phyloP scores from a whole-genome alignment of 2,113 vertebrate genomes.

The Mola mola region DNA sequence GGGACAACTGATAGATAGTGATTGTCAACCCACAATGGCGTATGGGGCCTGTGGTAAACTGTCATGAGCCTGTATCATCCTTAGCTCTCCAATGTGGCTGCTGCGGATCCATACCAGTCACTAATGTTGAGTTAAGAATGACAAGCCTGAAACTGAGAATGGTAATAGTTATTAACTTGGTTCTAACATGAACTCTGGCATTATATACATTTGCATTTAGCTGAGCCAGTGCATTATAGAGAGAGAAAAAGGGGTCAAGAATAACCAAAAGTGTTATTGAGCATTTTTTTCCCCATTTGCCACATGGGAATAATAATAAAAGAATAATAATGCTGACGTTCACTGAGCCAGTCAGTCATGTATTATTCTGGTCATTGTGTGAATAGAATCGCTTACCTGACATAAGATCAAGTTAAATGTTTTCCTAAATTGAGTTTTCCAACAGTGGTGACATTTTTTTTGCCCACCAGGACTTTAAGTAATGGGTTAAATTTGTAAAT shows the following conservation, averaged over 20 bases:
- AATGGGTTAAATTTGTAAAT: no score
- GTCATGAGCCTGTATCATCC: conserved; percentile 39
- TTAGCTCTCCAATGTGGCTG: conserved; percentile 45
- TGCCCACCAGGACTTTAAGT: no score
- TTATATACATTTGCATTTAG: conserved; percentile 39
- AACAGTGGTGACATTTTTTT: no score
- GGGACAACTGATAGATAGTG: conserved; percentile 59
- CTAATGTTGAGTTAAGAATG: conserved; percentile 39
- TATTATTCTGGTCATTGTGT: background rate
- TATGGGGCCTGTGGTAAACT: conserved; percentile 41
- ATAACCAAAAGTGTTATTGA: background rate
- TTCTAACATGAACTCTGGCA: conserved; percentile 2
- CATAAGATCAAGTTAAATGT: no score
- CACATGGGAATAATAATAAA: no score
- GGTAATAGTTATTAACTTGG: no score
- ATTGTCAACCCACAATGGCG: conserved; percentile 49
- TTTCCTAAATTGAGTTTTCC: no score
- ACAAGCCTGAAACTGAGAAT: conserved; percentile 24
- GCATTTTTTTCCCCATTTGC: background rate
- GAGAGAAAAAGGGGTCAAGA: conserved; percentile 1
- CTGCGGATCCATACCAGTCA: conserved; percentile 51
- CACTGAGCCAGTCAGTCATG: background rate
- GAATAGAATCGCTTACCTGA: no score
- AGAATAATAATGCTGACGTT: background rate
- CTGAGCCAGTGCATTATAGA: conserved; percentile 15